Conservation (phyloP, 1,140 invertebrate genomes). For the Drosophila subobscura region DNA sequence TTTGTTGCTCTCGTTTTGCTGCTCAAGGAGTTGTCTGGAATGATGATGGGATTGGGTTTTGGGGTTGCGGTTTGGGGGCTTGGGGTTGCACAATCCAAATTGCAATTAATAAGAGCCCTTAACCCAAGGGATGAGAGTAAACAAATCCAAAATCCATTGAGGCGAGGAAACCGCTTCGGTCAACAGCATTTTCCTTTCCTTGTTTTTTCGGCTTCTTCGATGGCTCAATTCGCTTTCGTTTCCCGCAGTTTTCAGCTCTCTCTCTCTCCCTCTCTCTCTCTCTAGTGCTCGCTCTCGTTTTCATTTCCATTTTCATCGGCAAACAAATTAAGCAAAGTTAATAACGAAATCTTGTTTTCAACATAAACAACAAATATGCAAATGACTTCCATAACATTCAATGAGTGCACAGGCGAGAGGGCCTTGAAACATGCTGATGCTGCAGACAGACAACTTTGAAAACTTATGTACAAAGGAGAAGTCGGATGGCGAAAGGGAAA, state of each 20-base stretch:
- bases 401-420: conserved; percentile 26
- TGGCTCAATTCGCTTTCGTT: conserved; percentile 54
- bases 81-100: conserved; percentile 49
- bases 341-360: conserved; percentile 81
- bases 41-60: conserved; percentile 23
- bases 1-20: conserved; percentile 32
- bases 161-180: conserved; percentile 64
- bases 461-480: too few relatives aligned
- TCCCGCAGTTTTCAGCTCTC: not conserved
- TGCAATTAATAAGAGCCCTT: conserved; percentile 62
- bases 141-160: conserved; percentile 42
- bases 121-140: conserved; percentile 9
- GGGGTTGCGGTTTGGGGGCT: conserved; percentile 5
- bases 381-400: conserved; percentile 74
- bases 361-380: conserved; percentile 80
- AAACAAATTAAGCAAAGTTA: conserved; percentile 82
- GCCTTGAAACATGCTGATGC: conserved; percentile 57
- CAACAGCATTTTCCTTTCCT: conserved; percentile 53
- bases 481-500: not conserved
- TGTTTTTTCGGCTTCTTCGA: conserved; percentile 18
- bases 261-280: not conserved
- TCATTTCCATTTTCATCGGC: conserved; percentile 48
- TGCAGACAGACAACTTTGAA: conserved; percentile 30
- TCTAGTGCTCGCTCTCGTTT: not conserved
- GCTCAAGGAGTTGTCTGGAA: conserved; percentile 50